Percentiles rank a stretch among this genome's conserved stretches.
Evolutionary conservation across 2,888 invertebrate genomes (phyloP).

Genomic region (Venustoraphidia nigricollis): DNA sequence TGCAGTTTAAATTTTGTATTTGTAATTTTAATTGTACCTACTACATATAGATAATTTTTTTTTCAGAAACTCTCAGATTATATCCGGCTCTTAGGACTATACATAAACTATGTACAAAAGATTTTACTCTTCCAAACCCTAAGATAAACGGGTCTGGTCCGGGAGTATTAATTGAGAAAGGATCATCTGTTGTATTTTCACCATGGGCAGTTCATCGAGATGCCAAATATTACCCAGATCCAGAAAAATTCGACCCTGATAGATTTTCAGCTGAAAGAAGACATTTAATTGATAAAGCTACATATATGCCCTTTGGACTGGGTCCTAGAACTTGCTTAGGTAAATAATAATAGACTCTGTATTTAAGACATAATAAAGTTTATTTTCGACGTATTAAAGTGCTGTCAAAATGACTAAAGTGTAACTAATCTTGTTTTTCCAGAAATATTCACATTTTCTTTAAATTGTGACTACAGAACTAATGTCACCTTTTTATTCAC

Average conservation of each 20-base stretch:
- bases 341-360: constrained; percentile 5
- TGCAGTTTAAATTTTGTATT: too few species aligned
- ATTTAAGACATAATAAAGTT: too few species aligned
- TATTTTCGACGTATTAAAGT: too few species aligned
- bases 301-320: constrained; percentile 19
- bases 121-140: constrained; percentile 11
- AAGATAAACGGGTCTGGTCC: constrained; percentile 16
- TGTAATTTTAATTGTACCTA: too few species aligned
- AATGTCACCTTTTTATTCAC: too few species aligned
- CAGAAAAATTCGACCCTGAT: constrained; percentile 13
- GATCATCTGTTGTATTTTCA: constrained; percentile 14
- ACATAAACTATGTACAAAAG: constrained; percentile 13
- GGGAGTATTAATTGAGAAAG: constrained; percentile 14
- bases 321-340: constrained; percentile 20
- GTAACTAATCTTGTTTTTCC: too few species aligned
- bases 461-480: too few species aligned
- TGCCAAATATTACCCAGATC: constrained; percentile 12
- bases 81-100: constrained; percentile 16
- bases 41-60: constrained; percentile 1
- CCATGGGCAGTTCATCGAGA: constrained; percentile 17
- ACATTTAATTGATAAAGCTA: constrained; percentile 14
- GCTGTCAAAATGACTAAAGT: too few species aligned
- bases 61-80: constrained; percentile 18
- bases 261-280: constrained; percentile 17
- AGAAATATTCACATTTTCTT: too few species aligned